Conservation (phyloP, 1,140 invertebrate species). For the Drosophila varians region DNA sequence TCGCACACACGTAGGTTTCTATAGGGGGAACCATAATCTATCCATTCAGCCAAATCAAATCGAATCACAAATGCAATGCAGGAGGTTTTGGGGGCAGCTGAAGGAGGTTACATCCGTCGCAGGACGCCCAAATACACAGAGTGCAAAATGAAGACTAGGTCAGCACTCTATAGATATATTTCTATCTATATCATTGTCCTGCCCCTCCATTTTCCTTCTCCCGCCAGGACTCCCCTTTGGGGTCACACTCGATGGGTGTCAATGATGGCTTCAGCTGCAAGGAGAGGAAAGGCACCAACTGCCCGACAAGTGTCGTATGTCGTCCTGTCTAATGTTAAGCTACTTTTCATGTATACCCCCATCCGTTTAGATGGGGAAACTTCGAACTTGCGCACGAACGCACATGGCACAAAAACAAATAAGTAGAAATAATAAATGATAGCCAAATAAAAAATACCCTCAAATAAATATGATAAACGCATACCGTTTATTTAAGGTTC, state of each 20-base stretch:
- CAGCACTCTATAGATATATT: constrained; percentile 17
- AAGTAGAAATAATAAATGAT: neutral
- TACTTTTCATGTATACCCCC: constrained; percentile 72
- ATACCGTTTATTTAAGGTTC: neutral
- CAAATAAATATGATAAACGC: neutral
- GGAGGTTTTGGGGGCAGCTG: neutral
- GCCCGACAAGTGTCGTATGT: constrained; percentile 74
- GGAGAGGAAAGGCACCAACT: constrained; percentile 32
- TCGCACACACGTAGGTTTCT: neutral
- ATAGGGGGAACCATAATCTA: constrained; percentile 33
- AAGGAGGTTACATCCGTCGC: constrained; percentile 47
- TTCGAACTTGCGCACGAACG: constrained; percentile 55
- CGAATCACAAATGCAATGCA: constrained; percentile 48
- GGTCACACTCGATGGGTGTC: constrained; percentile 55
- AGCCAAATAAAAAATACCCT: neutral
- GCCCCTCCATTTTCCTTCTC: neutral
- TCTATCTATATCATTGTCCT: constrained; percentile 5
- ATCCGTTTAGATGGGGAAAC: constrained; percentile 16
- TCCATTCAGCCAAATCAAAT: constrained; percentile 51
- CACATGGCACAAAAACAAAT: constrained; percentile 30
- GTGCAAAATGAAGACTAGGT: constrained; percentile 32
- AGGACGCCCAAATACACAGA: constrained; percentile 16
- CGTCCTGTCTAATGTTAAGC: constrained; percentile 73
- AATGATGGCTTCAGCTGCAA: constrained; percentile 34
- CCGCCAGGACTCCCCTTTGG: neutral